Evolutionary conservation across 2,113 vertebrate species (phyloP).

Genomic region (Vimba vimba): DNA sequence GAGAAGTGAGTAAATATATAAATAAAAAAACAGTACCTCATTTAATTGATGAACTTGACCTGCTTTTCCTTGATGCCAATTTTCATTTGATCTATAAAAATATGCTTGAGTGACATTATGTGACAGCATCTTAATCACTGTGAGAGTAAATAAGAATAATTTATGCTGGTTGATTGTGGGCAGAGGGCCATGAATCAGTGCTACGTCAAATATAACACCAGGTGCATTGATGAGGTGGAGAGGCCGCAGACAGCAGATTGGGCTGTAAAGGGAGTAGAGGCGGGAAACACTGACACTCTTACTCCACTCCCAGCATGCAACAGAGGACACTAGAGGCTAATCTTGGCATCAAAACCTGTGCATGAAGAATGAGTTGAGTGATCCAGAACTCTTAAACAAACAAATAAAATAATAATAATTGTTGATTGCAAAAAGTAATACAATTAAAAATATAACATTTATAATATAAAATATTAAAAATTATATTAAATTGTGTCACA

Average conservation of each 20-base stretch:
- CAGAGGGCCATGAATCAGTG: conserved; percentile 76
- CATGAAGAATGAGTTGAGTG: neutral
- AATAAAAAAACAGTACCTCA: conserved; percentile 62
- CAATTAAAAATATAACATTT: neutral
- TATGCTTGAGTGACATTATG: conserved; percentile 82
- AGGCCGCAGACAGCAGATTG: conserved; percentile 66
- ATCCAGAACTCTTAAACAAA: neutral
- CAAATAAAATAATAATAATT: neutral
- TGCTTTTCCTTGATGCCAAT: conserved; percentile 80
- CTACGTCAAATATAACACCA: conserved; percentile 70
- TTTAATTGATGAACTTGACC: conserved; percentile 85
- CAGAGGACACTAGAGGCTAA: conserved; percentile 52
- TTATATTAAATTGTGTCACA: neutral
- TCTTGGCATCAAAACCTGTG: neutral
- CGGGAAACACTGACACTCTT: conserved; percentile 65
- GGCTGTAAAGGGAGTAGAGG: conserved; percentile 65
- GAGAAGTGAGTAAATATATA: conserved; percentile 28
- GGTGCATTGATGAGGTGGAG: conserved; percentile 72
- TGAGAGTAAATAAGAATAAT: conserved; percentile 84
- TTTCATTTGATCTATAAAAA: conserved; percentile 84
- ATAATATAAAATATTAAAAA: neutral
- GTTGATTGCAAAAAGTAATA: neutral
- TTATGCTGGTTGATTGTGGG: conserved; percentile 81
- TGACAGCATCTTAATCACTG: conserved; percentile 82
- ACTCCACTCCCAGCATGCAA: conserved; percentile 65